A percentile compares a stretch with the other conserved stretches of the same genome.
These are phyloP conservation scores for Chrysolina oricalcia DNA, from an alignment of 2,888 invertebrate species.

Conservation along the genomic window DNA sequence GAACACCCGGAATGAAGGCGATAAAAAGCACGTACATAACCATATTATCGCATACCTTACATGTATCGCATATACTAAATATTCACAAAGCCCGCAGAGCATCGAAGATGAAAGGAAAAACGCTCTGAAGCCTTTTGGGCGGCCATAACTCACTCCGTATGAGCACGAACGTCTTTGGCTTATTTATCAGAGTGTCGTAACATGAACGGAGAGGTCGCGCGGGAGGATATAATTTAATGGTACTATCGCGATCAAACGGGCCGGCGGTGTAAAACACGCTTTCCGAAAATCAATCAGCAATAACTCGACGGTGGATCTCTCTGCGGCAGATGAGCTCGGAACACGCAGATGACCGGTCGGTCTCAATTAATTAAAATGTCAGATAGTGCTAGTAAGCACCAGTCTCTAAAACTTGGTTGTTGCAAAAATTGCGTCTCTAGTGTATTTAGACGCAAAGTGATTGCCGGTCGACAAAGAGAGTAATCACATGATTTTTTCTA, in stretches of 20 bases:
- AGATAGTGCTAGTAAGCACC: too few relatives aligned
- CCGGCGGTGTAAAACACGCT: slow-evolving; percentile 69
- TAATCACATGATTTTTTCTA: too few relatives aligned
- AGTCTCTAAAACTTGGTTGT: too few relatives aligned
- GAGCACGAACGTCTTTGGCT: slow-evolving; percentile 55
- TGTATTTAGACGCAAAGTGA: too few relatives aligned
- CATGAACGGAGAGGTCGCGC: slow-evolving; percentile 61
- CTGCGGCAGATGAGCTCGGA: slow-evolving; percentile 54
- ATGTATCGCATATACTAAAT: slow-evolving; percentile 14
- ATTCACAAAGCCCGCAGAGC: slow-evolving; percentile 29
- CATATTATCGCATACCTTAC: background rate
- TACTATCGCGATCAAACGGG: slow-evolving; percentile 67
- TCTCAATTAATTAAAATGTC: background rate
- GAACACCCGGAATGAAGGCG: background rate
- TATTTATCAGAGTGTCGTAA: slow-evolving; percentile 65
- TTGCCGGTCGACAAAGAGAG: too few relatives aligned
- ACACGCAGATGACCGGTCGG: slow-evolving; percentile 57
- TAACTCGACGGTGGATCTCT: slow-evolving; percentile 61
- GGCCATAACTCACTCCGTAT: slow-evolving; percentile 65
- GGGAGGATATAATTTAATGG: slow-evolving; percentile 71
- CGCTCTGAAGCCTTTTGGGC: slow-evolving; percentile 35
- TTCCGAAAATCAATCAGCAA: slow-evolving; percentile 70
- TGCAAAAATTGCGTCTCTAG: too few relatives aligned
- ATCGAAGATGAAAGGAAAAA: background rate
- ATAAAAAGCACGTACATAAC: background rate